Conservation (phyloP, 1,140 invertebrate genomes). For the Arion vulgaris region DNA sequence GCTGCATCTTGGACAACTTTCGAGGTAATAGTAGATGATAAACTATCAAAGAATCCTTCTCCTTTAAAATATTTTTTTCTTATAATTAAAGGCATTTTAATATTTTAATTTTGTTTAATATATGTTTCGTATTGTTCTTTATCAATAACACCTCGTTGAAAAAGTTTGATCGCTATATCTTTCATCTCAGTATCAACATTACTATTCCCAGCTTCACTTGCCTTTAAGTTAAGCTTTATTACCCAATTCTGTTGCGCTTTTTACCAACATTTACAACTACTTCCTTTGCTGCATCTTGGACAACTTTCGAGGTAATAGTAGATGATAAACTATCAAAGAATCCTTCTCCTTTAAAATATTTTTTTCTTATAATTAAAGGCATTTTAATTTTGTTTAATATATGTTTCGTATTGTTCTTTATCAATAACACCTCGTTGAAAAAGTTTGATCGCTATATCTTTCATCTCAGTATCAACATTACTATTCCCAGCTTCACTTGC, state of each 20-base stretch:
- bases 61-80: slow-evolving; percentile 2
- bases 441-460: not conserved
- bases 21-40: too few relatives aligned
- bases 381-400: not conserved
- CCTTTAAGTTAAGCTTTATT: not conserved
- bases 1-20: not conserved
- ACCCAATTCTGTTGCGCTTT: not conserved
- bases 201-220: not conserved
- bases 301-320: too few relatives aligned
- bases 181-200: too few relatives aligned
- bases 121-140: not conserved
- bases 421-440: too few relatives aligned
- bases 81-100: not conserved
- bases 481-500: not conserved
- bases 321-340: not conserved
- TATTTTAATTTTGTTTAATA: slow-evolving; percentile 1
- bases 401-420: too few relatives aligned
- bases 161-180: not conserved
- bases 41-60: not conserved
- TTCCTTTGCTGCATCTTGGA: not conserved
- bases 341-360: not conserved
- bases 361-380: not conserved
- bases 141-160: too few relatives aligned
- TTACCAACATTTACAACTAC: not conserved
- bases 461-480: too few relatives aligned